Evolutionary conservation across 2,797 vertebrate genomes (phyloP).

Genomic region (Crocidura indochinensis): DNA sequence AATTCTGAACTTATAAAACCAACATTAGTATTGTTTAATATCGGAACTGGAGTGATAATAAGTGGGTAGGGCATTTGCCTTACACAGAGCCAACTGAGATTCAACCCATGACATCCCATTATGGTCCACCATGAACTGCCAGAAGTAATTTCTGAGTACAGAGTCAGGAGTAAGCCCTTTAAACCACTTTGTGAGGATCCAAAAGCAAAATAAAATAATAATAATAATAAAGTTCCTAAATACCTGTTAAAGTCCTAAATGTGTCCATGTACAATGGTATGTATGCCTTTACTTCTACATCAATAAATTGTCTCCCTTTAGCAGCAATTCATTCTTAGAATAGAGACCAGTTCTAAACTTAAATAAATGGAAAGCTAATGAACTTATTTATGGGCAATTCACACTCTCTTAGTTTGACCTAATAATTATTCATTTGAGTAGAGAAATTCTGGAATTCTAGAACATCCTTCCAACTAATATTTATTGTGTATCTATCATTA

Average conservation of each 20-base stretch:
- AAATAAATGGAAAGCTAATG: constrained; percentile 30
- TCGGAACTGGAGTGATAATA: constrained; percentile 10
- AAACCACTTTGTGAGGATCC: too few relatives aligned
- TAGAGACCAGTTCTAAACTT: constrained; percentile 44
- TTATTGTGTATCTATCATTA: background rate
- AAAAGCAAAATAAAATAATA: too few relatives aligned
- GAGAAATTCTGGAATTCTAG: constrained; percentile 1
- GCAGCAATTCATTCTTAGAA: constrained; percentile 40
- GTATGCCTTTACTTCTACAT: constrained; percentile 64
- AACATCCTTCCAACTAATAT: constrained; percentile 18
- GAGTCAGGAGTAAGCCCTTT: too few relatives aligned
- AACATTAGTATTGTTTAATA: constrained; percentile 69
- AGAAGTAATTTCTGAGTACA: too few relatives aligned
- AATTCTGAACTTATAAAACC: constrained; percentile 76
- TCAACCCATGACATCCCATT: too few relatives aligned
- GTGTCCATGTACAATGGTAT: background rate
- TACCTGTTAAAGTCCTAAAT: background rate
- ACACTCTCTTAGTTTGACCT: background rate
- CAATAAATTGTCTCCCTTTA: constrained; percentile 58
- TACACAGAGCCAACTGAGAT: too few relatives aligned
- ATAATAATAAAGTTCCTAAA: too few relatives aligned
- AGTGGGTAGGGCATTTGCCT: too few relatives aligned
- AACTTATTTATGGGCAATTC: background rate
- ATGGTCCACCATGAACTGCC: too few relatives aligned
- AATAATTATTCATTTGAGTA: constrained; percentile 27